Evolutionary conservation across 2,888 invertebrate species (phyloP).

Genomic region (Lysandra coridon): DNA sequence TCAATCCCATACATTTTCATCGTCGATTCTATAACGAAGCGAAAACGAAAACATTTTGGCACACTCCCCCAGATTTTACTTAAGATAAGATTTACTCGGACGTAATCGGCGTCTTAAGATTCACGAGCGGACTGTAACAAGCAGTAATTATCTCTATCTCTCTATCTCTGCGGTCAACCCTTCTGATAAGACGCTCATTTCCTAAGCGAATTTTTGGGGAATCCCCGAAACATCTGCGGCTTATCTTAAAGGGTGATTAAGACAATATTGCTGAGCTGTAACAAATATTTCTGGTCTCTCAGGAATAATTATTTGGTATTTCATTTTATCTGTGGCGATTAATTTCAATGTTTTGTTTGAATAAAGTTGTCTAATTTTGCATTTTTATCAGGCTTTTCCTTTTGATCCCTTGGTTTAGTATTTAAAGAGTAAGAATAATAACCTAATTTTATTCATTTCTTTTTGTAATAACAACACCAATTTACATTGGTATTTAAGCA

Average conservation of each 20-base stretch:
- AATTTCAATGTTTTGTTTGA: neutral
- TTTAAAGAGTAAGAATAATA: too few species aligned
- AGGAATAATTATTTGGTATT: slow-evolving; percentile 11
- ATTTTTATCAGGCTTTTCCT: neutral
- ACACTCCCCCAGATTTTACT: neutral
- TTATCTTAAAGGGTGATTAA: slow-evolving; percentile 33
- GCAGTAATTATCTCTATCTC: slow-evolving; percentile 32
- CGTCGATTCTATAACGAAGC: too few species aligned
- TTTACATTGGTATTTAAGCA: too few species aligned
- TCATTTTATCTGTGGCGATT: neutral
- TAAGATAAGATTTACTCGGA: slow-evolving; percentile 1
- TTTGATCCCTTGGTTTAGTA: neutral
- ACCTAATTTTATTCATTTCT: too few species aligned
- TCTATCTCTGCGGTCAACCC: slow-evolving; percentile 39
- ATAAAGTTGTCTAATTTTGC: neutral
- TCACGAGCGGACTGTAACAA: slow-evolving; percentile 3
- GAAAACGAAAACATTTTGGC: too few species aligned
- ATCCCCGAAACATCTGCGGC: slow-evolving; percentile 29
- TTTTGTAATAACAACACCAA: too few species aligned
- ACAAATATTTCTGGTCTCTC: slow-evolving; percentile 8
- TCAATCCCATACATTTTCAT: too few species aligned
- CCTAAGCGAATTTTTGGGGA: slow-evolving; percentile 30
- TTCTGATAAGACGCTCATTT: slow-evolving; percentile 40
- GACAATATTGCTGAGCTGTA: slow-evolving; percentile 23
- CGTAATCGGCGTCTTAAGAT: slow-evolving; percentile 16